phyloP scores from a whole-genome alignment of 2,113 vertebrate species.

The Eulacestoma nigropectus region DNA sequence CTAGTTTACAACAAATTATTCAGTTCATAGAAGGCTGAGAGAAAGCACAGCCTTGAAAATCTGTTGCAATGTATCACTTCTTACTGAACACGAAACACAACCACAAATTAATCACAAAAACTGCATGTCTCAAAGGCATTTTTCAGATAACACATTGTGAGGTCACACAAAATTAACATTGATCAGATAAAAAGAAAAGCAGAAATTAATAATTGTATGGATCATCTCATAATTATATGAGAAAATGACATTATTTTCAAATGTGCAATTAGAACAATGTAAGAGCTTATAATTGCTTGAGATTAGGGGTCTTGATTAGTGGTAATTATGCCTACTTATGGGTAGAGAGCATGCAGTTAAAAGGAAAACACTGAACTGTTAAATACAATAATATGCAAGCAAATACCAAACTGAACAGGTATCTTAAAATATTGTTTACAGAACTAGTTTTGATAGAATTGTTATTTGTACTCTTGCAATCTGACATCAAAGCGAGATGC shows the following conservation, averaged over 20 bases:
- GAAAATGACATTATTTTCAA: conserved; percentile 1
- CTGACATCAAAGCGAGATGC: neutral
- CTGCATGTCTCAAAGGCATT: neutral
- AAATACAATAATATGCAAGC: neutral
- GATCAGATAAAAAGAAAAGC: conserved; percentile 49
- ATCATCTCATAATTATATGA: conserved; percentile 16
- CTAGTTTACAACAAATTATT: neutral
- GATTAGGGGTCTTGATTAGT: conserved; percentile 28
- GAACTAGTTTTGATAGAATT: neutral
- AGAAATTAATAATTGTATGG: conserved; percentile 13
- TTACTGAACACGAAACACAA: neutral
- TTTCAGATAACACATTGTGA: neutral
- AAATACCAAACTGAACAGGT: conserved; percentile 29
- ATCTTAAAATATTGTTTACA: neutral
- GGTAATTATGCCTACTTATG: conserved; percentile 9
- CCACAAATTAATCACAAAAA: neutral
- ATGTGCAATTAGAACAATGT: conserved; percentile 39
- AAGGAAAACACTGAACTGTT: neutral
- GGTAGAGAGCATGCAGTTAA: neutral
- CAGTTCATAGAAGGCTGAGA: neutral
- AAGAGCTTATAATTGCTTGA: conserved; percentile 1
- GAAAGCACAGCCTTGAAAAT: neutral
- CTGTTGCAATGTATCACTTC: neutral
- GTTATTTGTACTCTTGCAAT: neutral
- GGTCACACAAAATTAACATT: conserved; percentile 21